Conservation (phyloP, 2,888 invertebrate genomes). For the Brachypalpus laphriformis region DNA sequence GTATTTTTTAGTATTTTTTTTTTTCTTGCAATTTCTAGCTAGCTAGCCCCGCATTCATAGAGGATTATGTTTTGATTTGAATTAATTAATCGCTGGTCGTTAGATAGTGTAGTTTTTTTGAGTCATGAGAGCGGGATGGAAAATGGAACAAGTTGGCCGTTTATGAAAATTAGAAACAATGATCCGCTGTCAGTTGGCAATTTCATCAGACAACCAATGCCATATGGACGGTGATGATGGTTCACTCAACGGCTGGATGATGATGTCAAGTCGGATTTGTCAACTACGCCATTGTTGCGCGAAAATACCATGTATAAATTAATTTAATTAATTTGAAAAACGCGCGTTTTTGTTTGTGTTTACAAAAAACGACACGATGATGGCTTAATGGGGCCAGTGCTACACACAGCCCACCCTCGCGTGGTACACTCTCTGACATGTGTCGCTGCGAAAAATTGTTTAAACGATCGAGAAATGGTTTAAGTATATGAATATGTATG, state of each 20-base stretch:
- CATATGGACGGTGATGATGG: conserved; percentile 16
- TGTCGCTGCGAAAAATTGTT: neutral
- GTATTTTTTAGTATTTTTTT: conserved; percentile 2
- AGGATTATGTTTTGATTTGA: conserved; percentile 29
- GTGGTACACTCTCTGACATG: neutral
- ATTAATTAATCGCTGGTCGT: conserved; percentile 20
- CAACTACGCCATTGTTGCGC: conserved; percentile 39
- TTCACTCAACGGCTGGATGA: neutral
- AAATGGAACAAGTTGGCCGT: conserved; percentile 24
- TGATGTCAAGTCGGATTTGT: conserved; percentile 40
- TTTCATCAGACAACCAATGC: conserved; percentile 32
- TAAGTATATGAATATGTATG: neutral
- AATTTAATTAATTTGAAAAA: conserved; percentile 64
- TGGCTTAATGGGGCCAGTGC: conserved; percentile 47
- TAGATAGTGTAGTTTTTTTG: neutral
- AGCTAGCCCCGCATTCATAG: neutral
- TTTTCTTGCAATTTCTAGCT: neutral
- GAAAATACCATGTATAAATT: conserved; percentile 24
- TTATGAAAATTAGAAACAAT: conserved; percentile 10
- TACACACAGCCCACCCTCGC: conserved; percentile 13
- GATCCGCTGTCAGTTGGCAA: neutral
- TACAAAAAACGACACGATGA: conserved; percentile 23
- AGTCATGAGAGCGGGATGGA: neutral
- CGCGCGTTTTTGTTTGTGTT: conserved; percentile 52
- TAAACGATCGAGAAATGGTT: neutral